Percentiles rank a stretch among this genome's conserved stretches.
Evolutionary conservation across 2,888 invertebrate genomes (phyloP).

Genomic region (Epistrophe eligans): DNA sequence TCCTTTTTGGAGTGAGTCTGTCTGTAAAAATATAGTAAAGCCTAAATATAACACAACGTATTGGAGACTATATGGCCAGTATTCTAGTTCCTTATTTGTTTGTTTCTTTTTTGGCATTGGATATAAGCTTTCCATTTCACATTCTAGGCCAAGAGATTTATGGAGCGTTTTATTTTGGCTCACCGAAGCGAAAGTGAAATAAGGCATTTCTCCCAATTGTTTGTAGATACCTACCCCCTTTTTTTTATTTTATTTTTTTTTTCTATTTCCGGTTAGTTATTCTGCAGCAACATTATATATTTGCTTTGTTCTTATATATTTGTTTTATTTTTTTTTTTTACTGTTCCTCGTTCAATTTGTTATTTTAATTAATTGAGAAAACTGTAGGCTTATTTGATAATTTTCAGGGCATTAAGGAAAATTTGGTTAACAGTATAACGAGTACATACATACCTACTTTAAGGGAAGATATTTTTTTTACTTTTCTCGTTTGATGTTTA

Average conservation of each 20-base stretch:
- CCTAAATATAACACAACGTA: conserved; percentile 22
- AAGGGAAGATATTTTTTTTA: background rate
- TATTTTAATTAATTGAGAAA: conserved; percentile 43
- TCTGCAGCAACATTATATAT: background rate
- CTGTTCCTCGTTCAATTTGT: conserved; percentile 3
- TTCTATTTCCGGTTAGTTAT: background rate
- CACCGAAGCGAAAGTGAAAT: conserved; percentile 42
- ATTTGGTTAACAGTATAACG: background rate
- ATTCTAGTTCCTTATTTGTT: background rate
- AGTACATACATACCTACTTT: background rate
- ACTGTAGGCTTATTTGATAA: conserved; percentile 18
- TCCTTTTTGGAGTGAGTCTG: background rate
- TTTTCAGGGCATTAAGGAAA: conserved; percentile 19
- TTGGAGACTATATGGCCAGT: conserved; percentile 11
- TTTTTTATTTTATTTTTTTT: background rate
- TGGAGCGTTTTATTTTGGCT: conserved; percentile 55
- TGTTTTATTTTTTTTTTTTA: background rate
- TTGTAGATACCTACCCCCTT: background rate
- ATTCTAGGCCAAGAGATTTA: conserved; percentile 47
- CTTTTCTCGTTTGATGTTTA: conserved; percentile 25
- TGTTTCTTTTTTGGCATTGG: background rate
- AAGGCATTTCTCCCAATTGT: conserved; percentile 26
- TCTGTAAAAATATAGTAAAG: conserved; percentile 21
- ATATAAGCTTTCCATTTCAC: conserved; percentile 27
- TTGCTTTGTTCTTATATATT: conserved; percentile 10